These are phyloP conservation scores for Cheilosia vernalis DNA, from an alignment of 2,888 invertebrate species.

Conservation along the genomic window DNA sequence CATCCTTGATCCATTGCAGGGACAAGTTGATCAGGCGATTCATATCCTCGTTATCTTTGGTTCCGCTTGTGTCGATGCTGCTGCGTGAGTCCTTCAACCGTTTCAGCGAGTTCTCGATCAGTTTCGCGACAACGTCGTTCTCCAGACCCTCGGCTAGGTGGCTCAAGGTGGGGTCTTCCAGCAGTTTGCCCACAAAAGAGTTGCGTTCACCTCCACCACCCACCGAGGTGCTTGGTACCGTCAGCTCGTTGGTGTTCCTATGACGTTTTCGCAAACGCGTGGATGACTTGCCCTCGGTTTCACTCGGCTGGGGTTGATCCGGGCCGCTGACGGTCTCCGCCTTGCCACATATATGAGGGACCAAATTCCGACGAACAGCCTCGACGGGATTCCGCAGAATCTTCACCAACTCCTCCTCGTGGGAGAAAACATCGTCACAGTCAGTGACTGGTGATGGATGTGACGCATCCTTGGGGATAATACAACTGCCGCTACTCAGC, in stretches of 20 bases:
- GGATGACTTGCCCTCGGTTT: conserved; percentile 36
- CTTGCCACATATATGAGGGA: conserved; percentile 91
- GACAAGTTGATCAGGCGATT: conserved; percentile 83
- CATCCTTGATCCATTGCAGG: conserved; percentile 82
- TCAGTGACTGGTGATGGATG: conserved; percentile 46
- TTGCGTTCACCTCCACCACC: conserved; percentile 79
- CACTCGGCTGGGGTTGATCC: conserved; percentile 21
- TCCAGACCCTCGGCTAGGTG: conserved; percentile 87
- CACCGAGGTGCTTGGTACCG: conserved; percentile 36
- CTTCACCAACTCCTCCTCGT: conserved; percentile 84
- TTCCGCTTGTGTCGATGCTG: conserved; percentile 81
- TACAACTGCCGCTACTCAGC: conserved; percentile 23
- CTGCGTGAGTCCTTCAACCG: conserved; percentile 84
- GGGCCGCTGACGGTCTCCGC: conserved; percentile 78
- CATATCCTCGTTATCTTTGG: conserved; percentile 84
- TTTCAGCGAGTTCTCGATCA: conserved; percentile 88
- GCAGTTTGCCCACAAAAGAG: conserved; percentile 85
- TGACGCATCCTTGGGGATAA: conserved; percentile 30
- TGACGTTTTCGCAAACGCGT: conserved; percentile 59
- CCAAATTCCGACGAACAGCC: conserved; percentile 89
- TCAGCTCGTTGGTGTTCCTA: conserved; percentile 59
- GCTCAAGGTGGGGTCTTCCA: conserved; percentile 87
- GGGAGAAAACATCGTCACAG: conserved; percentile 78
- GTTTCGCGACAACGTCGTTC: conserved; percentile 86
- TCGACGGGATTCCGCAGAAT: conserved; percentile 89